Evolutionary conservation across 2,113 vertebrate genomes (phyloP).

Genomic region (Lophotis ruficrista): DNA sequence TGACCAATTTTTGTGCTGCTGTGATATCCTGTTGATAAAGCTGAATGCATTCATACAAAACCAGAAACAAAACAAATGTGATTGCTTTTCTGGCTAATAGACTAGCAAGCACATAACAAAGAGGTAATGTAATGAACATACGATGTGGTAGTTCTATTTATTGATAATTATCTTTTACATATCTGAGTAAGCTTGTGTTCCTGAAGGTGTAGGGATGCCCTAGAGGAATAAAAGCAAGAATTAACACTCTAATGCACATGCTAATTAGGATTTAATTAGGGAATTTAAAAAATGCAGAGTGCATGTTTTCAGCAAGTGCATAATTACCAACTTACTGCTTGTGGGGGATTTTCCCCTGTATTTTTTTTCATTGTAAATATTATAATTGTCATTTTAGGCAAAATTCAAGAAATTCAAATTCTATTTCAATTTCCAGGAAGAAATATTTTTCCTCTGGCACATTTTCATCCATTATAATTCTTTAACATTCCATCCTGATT

Average conservation of each 20-base stretch:
- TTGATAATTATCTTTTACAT: constrained; percentile 76
- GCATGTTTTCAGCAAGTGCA: constrained; percentile 71
- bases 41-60: not conserved
- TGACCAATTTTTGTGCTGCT: not conserved
- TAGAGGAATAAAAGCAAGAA: constrained; percentile 74
- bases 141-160: constrained; percentile 34
- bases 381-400: constrained; percentile 66
- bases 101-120: not conserved
- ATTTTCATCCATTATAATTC: constrained; percentile 5
- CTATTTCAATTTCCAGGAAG: constrained; percentile 54
- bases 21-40: not conserved
- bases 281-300: constrained; percentile 74
- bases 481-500: constrained; percentile 14
- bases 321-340: constrained; percentile 73
- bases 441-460: constrained; percentile 43
- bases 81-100: not conserved
- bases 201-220: constrained; percentile 74
- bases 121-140: constrained; percentile 34
- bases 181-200: constrained; percentile 68
- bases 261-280: constrained; percentile 84
- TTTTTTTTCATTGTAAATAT: constrained; percentile 76
- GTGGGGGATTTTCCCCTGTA: not conserved
- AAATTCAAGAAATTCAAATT: constrained; percentile 67
- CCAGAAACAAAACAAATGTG: not conserved
- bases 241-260: constrained; percentile 77